Base-by-base conservation (phyloP, 2,113 vertebrate genomes). In the Orthonyx spaldingii region DNA sequence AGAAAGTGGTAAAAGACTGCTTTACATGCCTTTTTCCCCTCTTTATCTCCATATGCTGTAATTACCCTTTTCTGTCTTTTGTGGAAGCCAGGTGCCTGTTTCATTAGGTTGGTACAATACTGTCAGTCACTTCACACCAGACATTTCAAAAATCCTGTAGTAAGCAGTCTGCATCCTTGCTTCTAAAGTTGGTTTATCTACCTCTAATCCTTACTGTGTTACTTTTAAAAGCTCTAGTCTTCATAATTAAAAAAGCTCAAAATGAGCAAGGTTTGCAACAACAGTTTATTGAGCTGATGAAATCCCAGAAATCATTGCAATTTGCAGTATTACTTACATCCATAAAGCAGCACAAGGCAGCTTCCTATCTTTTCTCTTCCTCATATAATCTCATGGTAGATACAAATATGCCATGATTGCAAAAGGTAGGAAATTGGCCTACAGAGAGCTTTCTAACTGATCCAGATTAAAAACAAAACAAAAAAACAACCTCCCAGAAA, bases 1-100 rank as follows among this genome's bases (percentile, higher is more conserved):
- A 56, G n/a, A 39, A 33, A 80, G 27, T 14, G 7, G 27, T 57
- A 44, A 26, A 50, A 76, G 14, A 42, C 26, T 47, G 21, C 13
- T 84, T 44, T 10, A 75, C 4, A 12, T 0, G 8, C 9, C 17
- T 61, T 61, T 77, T 61, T 20, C 0, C 0, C 6, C 15, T 39
- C 6, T 3, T 16, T 39, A 77, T 27, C 19, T 27, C n/a, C 35
- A 63, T 41, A 46, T 1, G 9, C 21, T 78, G 13, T 5, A 61
- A 41, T 16, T 60, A 83, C 4, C 3, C 2, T 10, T 42, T 70
- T 74, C 20, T 79, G 32, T 57, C 64, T 28, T 78, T 55, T 37
- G 70, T 2, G 2, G 84, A 66, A 89, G 41, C 52, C 24, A 81
- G 14, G 46, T 47, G 14, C 4, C 5, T 22, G 21, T 68, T 89